Base-by-base conservation (phyloP, 2,888 invertebrate genomes). In the Hydropsyche betteni region DNA sequence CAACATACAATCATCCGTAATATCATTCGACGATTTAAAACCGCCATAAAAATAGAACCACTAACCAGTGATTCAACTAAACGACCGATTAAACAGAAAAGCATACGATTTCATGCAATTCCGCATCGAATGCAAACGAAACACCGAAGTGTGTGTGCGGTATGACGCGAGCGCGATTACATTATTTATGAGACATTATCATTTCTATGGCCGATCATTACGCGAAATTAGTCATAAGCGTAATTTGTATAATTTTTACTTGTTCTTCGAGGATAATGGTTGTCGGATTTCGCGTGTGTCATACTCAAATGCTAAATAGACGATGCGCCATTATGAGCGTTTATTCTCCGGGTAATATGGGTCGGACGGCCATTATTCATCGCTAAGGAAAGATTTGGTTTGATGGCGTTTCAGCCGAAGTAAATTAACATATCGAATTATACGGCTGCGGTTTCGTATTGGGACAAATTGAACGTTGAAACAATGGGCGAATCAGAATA, bases 391-490 rank as follows among this genome's bases (percentile, higher is more conserved):
- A 70, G 24, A 70, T 53, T 38, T 52, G 51, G 51, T 70, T 70
- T 70, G 34, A 53, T 51, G 16, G 33, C 53, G 55, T 53, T 70
- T 70, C 33, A 69, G 52, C 16, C 16, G 51, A 51, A 50, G 34
- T 5, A 10, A 36, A 70, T 70, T 70, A 53, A 70, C 70, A 70
- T 70, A 70, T 70, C 51, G 70, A 70, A 70, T 70, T 70, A 70
- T 70, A 70, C 53, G 70, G 16, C 44, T 70, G 70, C 69, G n/a
- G n/a, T 6, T 64, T 70, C 33, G 33, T 70, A 70, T 70, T 70
- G 70, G 55, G 52, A 70, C 70, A 70, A 70, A 70, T 70, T 70
- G 53, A 70, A 53, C 70, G 53, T 70, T 53, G n/a, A 70, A 69
- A 14, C 14, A 69, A 69, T 52, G 36, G 52, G 5, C 70, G 70